Evolutionary conservation across 1,140 invertebrate genomes (phyloP), one percentile per base, ranked within the genome.

Genomic region (Nephila pilipes): DNA sequence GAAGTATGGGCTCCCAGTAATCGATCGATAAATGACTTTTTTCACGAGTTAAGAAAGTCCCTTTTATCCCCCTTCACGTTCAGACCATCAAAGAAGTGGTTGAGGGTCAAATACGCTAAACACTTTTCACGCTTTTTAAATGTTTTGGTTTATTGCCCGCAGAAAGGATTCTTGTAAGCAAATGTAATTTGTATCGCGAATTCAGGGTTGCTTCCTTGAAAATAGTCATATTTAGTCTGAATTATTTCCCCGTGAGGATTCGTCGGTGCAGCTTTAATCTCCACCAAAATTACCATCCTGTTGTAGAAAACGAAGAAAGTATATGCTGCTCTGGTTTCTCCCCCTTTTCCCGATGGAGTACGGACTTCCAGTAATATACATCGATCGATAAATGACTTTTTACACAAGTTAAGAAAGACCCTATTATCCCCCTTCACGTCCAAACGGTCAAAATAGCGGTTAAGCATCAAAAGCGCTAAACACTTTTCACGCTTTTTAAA

Each of bases 21-120:
- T 69, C 65, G 65, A 69, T 69, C 65, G 65, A 32, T 69, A 69
- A 69, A 69, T 69, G 65, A 69, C 29, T 69, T 69, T 69, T 69
- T 69, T 69, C 29, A 29, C 65, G 25, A 69, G 65, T 69, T 69
- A 69, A 22, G 65, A 69, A 69, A 29, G 29, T 69, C 65, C 65
- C 65, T 69, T 3, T 69, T 29, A 69, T 69, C 65, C 65, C 65
- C 65, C 65, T 69, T 69, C 65, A 69, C 65, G 65, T 32, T 69
- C 65, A 32, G 32, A 32, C 65, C 14, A 69, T 69, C 65, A 69
- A 69, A 69, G 46, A 10, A 10, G 46, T 69, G 14, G 25, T 69
- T 69, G 65, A 14, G 65, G 60, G 65, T 69, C 65, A 69, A n/a
- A 29, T 12, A 29, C 65, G 46, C 46, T 46, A 46, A 46, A 46